phyloP scores from a whole-genome alignment of 2,797 vertebrate species.

The Sebastolobus altivelis region DNA sequence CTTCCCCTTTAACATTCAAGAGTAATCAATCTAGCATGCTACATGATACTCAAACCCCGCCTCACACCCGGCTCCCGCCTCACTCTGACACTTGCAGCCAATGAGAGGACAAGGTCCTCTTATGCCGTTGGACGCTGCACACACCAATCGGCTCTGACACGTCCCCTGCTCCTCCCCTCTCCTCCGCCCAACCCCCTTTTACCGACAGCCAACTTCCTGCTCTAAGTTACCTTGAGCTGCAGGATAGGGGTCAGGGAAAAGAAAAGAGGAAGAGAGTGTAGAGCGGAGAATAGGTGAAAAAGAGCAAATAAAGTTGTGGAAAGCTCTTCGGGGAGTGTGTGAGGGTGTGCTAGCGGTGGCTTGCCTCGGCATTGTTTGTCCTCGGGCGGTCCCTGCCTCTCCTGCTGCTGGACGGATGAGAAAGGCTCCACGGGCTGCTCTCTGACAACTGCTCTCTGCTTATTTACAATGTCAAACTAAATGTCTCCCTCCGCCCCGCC shows the following conservation, averaged over 20 bases:
- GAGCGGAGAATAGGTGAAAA: constrained; percentile 69
- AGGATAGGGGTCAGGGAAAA: constrained; percentile 97
- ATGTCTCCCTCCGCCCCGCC: constrained; percentile 85
- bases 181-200: constrained; percentile 83
- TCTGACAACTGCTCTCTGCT: constrained; percentile 89
- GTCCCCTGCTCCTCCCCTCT: constrained; percentile 76
- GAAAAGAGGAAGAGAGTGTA: constrained; percentile 79
- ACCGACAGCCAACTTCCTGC: constrained; percentile 94
- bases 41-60: constrained; percentile 89
- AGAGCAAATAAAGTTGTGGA: constrained; percentile 77
- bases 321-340: constrained; percentile 54
- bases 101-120: constrained; percentile 71
- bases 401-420: constrained; percentile 75
- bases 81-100: constrained; percentile 78
- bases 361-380: constrained; percentile 78
- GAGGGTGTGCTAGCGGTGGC: constrained; percentile 47
- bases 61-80: constrained; percentile 74
- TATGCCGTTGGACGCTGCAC: constrained; percentile 81
- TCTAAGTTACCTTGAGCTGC: constrained; percentile 99
- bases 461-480: constrained; percentile 93
- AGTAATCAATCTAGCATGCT: constrained; percentile 97
- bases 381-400: constrained; percentile 61
- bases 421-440: constrained; percentile 83
- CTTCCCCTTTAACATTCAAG: constrained; percentile 97
- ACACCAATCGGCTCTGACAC: constrained; percentile 84